Base-by-base conservation (phyloP, 2,888 invertebrate genomes). In the Germaria angustata region DNA sequence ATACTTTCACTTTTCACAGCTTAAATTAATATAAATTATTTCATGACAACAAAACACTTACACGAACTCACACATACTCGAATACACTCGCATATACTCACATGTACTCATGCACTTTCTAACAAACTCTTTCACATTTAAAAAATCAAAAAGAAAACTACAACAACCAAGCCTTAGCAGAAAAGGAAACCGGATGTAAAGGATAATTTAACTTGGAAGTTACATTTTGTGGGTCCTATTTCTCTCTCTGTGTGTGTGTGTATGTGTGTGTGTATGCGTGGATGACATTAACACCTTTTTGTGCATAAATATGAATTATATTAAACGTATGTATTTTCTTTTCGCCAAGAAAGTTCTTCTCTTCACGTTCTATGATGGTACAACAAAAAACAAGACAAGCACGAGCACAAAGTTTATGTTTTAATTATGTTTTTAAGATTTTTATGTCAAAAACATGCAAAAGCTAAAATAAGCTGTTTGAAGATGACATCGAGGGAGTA, bases 21-120 rank as follows among this genome's bases (percentile, higher is more conserved):
- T 85, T 85, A 86, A 86, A 84, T 85, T 85, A 85, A 85, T 85
- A 85, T 86, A 85, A 86, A 84, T 86, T 86, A 86, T 86, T 84
- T 81, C 84, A 65, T 53, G 66, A 78, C n/a, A 32, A 5, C 73
- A 59, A 49, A 49, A 57, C 8, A 41, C 22, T 15, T 1, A 13
- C 36, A 11, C 53, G 17, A n/a, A 46, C 46, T 5, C 22, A n/a
- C 13, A 39, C 39, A 49, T 39, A n/a, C n/a, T n/a, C n/a, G n/a
- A n/a, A n/a, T n/a, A n/a, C n/a, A n/a, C n/a, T n/a, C n/a, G n/a
- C n/a, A 65, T 17, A 34, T 3, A 11, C 28, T 11, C 36, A 34
- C 5, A 7, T 13, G 41, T 0, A 44, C 6, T 36, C 24, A 24
- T 22, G 28, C 41, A 71, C 6, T 22, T 66, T 72, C 7, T 41